Base-by-base conservation (phyloP, 1,140 invertebrate genomes). In the Euwallacea similis region DNA sequence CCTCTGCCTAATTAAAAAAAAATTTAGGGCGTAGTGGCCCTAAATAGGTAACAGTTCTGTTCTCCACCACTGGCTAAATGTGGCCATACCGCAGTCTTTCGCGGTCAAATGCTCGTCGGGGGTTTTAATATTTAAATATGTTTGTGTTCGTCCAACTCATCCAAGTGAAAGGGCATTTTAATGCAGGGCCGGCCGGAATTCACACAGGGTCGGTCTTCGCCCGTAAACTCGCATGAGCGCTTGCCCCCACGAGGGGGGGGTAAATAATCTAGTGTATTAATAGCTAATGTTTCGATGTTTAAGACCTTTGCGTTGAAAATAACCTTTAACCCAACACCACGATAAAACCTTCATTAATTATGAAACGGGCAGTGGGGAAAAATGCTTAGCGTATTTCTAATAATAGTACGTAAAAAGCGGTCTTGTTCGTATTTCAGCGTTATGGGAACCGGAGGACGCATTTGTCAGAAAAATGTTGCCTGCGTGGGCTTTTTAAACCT, bases 111-210 rank as follows among this genome's bases (percentile, higher is more conserved):
- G 68, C 62, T 70, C 55, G 68, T 70, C 68, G 62, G 47, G 68
- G 68, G 60, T 63, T 70, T 70, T 70, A 70, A 70, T 70, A 70
- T 70, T 70, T 70, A 70, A 70, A 70, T 70, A 70, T 70, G 68
- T 70, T 70, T 70, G 68, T 70, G 68, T 70, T 64, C 68, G 41
- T 53, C 21, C 21, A 33, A 4, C 21, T 33, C 21, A 33, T n/a
- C 68, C 59, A 42, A 70, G 60, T 64, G 60, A 70, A 69, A 69
- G 67, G 68, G 68, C 68, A 70, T 70, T 70, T 70, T 70, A 70
- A 70, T 70, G 68, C n/a, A 63, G 46, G 43, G 47, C 33, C 56
- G 66, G 66, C 66, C 58, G 66, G 66, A 68, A 68, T 68, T 61
- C 58, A 56, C 9, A 50, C 46, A 10, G 13, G 46, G 46, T 10